phyloP scores from a whole-genome alignment of 2,888 invertebrate species.

The Balanococcus diminutus region DNA sequence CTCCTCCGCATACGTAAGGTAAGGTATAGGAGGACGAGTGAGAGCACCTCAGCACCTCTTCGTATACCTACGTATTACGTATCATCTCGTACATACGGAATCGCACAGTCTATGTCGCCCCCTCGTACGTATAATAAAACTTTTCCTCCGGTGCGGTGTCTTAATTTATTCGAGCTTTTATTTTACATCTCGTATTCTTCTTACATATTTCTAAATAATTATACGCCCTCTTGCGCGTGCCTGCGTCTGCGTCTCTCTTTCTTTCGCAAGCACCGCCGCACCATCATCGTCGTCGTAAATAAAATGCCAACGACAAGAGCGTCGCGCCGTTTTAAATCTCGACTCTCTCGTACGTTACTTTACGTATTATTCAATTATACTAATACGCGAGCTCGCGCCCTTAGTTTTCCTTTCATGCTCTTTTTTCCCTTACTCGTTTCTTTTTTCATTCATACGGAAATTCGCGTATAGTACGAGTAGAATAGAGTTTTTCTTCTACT shows the following conservation, averaged over 20 bases:
- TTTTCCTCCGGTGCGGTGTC: too few species aligned
- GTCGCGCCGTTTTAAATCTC: neutral
- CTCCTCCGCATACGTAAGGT: neutral
- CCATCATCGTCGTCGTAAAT: neutral
- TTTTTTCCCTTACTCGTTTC: too few species aligned
- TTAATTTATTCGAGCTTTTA: slow-evolving; percentile 23
- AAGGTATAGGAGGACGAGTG: too few species aligned
- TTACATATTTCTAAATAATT: neutral
- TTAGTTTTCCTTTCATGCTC: too few species aligned
- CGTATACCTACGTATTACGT: neutral
- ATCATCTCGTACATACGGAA: neutral
- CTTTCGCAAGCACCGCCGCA: neutral
- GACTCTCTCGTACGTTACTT: too few species aligned
- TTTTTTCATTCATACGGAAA: too few species aligned
- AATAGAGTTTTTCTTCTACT: too few species aligned
- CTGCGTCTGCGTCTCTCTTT: neutral
- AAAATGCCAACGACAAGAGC: neutral
- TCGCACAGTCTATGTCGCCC: neutral
- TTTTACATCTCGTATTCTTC: neutral
- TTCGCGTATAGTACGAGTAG: too few species aligned
- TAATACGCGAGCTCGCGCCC: neutral
- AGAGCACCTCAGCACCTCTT: neutral
- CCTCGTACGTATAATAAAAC: neutral
- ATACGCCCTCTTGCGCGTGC: neutral
- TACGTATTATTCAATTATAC: neutral